Evolutionary conservation across 2,113 vertebrate genomes (phyloP), one percentile per base, ranked within the genome.

Genomic region (Laterallus jamaicensis): DNA sequence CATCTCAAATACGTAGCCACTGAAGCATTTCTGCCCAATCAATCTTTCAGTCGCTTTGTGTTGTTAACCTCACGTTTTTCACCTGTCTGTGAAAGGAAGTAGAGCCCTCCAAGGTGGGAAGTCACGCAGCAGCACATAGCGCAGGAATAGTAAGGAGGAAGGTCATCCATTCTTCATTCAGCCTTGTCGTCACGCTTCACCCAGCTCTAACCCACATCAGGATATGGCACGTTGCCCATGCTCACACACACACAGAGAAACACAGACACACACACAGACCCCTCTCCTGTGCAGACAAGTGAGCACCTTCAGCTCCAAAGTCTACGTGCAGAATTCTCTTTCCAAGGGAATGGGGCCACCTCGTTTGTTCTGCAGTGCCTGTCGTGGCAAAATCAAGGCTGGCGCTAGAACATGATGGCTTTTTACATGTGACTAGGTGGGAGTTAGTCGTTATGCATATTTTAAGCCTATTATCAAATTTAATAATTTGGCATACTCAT

Each of bases 211-310:
- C 28, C 55, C 32, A 7, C 39, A 6, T 3, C 28, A 40, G 75
- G 70, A 44, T 28, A 44, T 0, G 5, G 37, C 0, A 0, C 0
- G 12, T 39, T 75, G 67, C 35, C 54, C 69, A 7, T 0, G 0
- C 26, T 4, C 12, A 35, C 26, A 13, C 15, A 2, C 14, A 3
- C 28, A 19, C 21, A 49, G 10, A 49, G 44, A 47, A 47, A 47
- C 10, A 11, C 15, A 4, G 18, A 7, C 18, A 32, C 31, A 28
- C 28, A 16, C 0, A 5, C 31, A 21, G 1, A 14, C 5, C 15
- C 29, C n/a, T 26, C 35, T 54, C n/a, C 68, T 2, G 5, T 5
- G 54, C 69, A 62, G 26, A 16, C 3, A 40, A 40, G 39, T 0
- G 55, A 66, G 55, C 54, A 37, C 22, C 69, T 64, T 29, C 62